A percentile compares a stretch with the other conserved stretches of the same genome.
phyloP scores from a whole-genome alignment of 2,113 vertebrate genomes.

The Pituophis catenifer region DNA sequence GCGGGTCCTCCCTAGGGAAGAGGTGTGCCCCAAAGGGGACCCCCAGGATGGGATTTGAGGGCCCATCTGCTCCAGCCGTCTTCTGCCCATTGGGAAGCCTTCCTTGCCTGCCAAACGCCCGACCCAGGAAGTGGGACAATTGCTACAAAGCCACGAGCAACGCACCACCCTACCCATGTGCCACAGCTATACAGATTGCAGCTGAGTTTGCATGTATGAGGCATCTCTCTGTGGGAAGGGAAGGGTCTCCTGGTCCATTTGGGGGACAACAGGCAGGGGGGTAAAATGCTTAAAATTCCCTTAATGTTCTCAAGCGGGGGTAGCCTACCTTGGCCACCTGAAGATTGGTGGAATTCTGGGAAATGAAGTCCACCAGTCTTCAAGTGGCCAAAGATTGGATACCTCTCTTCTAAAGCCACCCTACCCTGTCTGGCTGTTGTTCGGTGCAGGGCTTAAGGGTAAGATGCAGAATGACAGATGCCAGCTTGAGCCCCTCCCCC shows the following conservation, averaged over 20 bases:
- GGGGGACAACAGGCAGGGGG: no score
- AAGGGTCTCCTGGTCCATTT: not conserved
- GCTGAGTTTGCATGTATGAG: not conserved
- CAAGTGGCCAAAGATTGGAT: not conserved
- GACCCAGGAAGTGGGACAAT: no score
- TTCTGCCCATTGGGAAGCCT: not conserved
- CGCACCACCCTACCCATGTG: not conserved
- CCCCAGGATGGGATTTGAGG: no score
- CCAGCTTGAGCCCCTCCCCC: not conserved
- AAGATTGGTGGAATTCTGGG: no score
- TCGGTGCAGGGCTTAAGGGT: not conserved
- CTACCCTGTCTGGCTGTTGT: not conserved
- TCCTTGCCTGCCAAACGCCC: not conserved
- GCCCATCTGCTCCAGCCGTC: not conserved
- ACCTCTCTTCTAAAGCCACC: not conserved
- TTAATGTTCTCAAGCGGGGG: no score
- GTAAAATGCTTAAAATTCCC: not conserved
- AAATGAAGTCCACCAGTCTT: no score
- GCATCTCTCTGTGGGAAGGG: not conserved
- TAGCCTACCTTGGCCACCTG: no score
- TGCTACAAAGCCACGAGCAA: not conserved
- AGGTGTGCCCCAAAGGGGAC: not conserved
- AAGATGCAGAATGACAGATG: not conserved
- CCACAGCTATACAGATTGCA: not conserved
- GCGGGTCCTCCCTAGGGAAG: not conserved